Evolutionary conservation across 2,113 vertebrate genomes (phyloP).

Genomic region (Syngnathus floridae): DNA sequence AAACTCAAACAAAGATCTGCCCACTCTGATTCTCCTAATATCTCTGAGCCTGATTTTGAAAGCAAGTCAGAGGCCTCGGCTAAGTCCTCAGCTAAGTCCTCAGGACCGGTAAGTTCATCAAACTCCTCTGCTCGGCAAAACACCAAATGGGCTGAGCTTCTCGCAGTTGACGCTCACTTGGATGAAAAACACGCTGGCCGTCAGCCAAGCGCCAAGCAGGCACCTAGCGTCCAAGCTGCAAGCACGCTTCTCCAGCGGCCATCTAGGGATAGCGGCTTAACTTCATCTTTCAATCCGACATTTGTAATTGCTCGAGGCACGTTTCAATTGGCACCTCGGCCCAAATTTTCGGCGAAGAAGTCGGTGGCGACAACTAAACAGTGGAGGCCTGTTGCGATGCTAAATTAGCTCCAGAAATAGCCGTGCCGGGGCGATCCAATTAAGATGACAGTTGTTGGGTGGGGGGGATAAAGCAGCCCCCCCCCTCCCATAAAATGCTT

Average conservation of each 20-base stretch:
- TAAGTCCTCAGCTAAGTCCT: slow-evolving; percentile 71
- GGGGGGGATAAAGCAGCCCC: neutral
- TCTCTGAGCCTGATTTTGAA: slow-evolving; percentile 47
- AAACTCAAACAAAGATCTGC: slow-evolving; percentile 35
- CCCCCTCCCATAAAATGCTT: slow-evolving; percentile 14
- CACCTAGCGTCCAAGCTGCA: slow-evolving; percentile 28
- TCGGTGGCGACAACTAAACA: slow-evolving; percentile 77
- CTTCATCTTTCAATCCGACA: slow-evolving; percentile 61
- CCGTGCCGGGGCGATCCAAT: slow-evolving; percentile 17
- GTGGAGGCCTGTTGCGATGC: slow-evolving; percentile 82
- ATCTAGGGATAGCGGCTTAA: slow-evolving; percentile 45
- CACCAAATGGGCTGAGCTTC: slow-evolving; percentile 40
- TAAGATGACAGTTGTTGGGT: slow-evolving; percentile 19
- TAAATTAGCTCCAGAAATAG: slow-evolving; percentile 64
- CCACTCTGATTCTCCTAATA: slow-evolving; percentile 36
- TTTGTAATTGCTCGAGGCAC: slow-evolving; percentile 75
- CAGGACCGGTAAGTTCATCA: slow-evolving; percentile 65
- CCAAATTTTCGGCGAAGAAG: slow-evolving; percentile 95
- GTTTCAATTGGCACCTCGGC: slow-evolving; percentile 82
- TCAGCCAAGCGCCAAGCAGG: slow-evolving; percentile 54
- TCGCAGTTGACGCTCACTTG: slow-evolving; percentile 49
- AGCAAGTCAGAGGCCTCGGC: slow-evolving; percentile 38
- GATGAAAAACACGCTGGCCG: slow-evolving; percentile 59
- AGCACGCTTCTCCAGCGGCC: slow-evolving; percentile 39
- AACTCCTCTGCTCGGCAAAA: slow-evolving; percentile 44